phyloP scores from a whole-genome alignment of 1,140 invertebrate genomes.

The Drosophila carrolli region DNA sequence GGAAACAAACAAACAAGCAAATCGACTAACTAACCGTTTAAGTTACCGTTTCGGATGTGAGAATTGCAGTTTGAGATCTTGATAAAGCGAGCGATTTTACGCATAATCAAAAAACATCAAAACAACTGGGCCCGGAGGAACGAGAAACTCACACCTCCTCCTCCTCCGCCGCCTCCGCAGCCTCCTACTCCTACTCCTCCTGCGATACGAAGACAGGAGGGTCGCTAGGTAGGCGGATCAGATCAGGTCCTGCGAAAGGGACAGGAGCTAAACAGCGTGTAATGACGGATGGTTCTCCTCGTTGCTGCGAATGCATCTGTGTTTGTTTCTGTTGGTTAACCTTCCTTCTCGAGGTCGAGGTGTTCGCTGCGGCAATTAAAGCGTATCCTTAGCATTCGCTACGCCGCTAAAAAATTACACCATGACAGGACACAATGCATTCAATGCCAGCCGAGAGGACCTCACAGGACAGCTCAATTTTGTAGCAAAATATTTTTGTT shows the following conservation, averaged over 20 bases:
- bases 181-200: not conserved
- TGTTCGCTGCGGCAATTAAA: conserved; percentile 68
- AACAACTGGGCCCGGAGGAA: conserved; percentile 51
- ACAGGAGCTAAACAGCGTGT: conserved; percentile 78
- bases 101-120: conserved; percentile 80
- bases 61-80: conserved; percentile 67
- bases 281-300: conserved; percentile 46
- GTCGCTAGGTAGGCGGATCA: not conserved
- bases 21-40: conserved; percentile 54
- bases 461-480: conserved; percentile 75
- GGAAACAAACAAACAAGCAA: conserved; percentile 32
- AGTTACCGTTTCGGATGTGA: conserved; percentile 23
- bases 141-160: conserved; percentile 68
- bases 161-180: not conserved
- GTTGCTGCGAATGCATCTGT: not conserved
- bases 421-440: conserved; percentile 59
- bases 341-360: conserved; percentile 41
- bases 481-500: conserved; percentile 83
- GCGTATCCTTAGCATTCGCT: conserved; percentile 79
- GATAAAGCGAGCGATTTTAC: conserved; percentile 78
- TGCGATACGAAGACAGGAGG: not conserved
- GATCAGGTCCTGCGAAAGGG: conserved; percentile 14
- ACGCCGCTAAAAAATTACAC: conserved; percentile 78
- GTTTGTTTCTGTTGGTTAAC: conserved; percentile 33
- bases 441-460: conserved; percentile 28